Conservation (phyloP, 2,888 invertebrate genomes). For the Taphrorychus bicolor region DNA sequence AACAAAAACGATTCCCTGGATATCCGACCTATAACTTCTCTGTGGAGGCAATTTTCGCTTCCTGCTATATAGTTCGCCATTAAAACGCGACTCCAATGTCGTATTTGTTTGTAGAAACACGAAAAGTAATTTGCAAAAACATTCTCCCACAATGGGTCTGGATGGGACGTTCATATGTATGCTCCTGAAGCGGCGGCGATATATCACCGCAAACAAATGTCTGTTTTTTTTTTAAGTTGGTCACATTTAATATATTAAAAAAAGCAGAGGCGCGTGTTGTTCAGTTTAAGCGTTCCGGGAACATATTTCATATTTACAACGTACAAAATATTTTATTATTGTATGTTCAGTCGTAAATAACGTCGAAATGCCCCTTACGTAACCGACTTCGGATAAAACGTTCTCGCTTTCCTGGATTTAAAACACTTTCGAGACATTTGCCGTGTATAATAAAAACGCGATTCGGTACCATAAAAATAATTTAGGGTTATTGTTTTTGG, state of each 20-base stretch:
- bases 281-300: constrained; percentile 48
- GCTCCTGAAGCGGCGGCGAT: constrained; percentile 1
- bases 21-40: not conserved
- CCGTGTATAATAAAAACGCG: constrained; percentile 47
- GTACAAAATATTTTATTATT: constrained; percentile 53
- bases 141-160: constrained; percentile 1
- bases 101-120: not conserved
- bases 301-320: constrained; percentile 50
- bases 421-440: constrained; percentile 50
- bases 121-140: constrained; percentile 13
- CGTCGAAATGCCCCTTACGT: constrained; percentile 49
- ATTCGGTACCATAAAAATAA: constrained; percentile 49
- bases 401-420: constrained; percentile 51
- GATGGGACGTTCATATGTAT: constrained; percentile 2
- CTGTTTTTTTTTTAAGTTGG: constrained; percentile 41
- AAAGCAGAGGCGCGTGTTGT: constrained; percentile 43
- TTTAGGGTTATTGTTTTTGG: constrained; percentile 47
- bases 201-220: constrained; percentile 26
- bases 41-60: not conserved
- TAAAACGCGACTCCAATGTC: too few relatives aligned
- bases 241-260: constrained; percentile 44
- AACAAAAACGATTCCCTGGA: constrained; percentile 20
- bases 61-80: not conserved
- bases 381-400: constrained; percentile 52
- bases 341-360: constrained; percentile 50